Percentiles rank a stretch among this genome's conserved stretches.
These are phyloP conservation scores for Aleiodes alternator DNA, from an alignment of 2,888 invertebrate genomes.

Conservation along the genomic window DNA sequence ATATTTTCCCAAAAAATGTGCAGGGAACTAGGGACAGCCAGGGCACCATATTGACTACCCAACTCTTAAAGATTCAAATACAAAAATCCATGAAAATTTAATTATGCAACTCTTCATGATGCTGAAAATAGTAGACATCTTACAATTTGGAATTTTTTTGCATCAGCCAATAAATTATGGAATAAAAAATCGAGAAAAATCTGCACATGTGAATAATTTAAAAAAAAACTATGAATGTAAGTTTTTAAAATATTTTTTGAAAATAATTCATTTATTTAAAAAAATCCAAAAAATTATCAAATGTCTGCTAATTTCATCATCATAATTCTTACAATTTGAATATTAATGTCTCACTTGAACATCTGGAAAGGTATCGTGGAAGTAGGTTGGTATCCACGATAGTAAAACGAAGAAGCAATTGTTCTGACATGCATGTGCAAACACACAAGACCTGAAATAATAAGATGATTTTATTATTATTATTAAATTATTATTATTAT, in stretches of 20 bases:
- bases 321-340: background rate
- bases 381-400: slow-evolving; percentile 86
- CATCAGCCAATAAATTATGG: too few species aligned
- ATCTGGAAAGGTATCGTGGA: slow-evolving; percentile 83
- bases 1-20: slow-evolving; percentile 80
- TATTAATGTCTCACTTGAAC: slow-evolving; percentile 75
- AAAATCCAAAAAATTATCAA: too few species aligned
- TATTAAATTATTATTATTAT: slow-evolving; percentile 3
- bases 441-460: slow-evolving; percentile 80
- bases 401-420: slow-evolving; percentile 84
- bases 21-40: slow-evolving; percentile 82
- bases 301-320: too few species aligned
- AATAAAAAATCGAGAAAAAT: too few species aligned
- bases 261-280: too few species aligned
- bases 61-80: slow-evolving; percentile 74
- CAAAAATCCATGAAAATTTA: slow-evolving; percentile 22
- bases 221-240: too few species aligned
- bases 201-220: too few species aligned
- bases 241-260: too few species aligned
- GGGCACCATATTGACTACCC: slow-evolving; percentile 85
- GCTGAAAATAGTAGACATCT: too few species aligned
- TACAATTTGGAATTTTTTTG: too few species aligned
- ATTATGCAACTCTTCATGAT: too few species aligned
- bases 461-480: background rate
- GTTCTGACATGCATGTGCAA: slow-evolving; percentile 84